Percentiles rank a stretch among this genome's conserved stretches.
Evolutionary conservation across 2,888 invertebrate genomes (phyloP).

Genomic region (Resseliella maxima): DNA sequence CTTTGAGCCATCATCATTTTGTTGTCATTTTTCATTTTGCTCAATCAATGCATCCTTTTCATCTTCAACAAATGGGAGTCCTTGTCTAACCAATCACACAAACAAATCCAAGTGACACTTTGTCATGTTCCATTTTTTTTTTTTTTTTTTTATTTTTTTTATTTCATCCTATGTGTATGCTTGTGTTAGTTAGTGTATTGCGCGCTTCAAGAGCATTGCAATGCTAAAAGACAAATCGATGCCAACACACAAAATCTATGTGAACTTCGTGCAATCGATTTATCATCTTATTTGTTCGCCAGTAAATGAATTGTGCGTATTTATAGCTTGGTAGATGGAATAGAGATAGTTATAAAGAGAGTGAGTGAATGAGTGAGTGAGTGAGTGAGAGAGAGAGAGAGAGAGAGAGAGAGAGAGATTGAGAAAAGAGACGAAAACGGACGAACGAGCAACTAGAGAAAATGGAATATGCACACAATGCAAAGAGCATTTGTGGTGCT

Average conservation of each 20-base stretch:
- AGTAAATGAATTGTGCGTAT: constrained; percentile 18
- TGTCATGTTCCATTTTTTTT: not conserved
- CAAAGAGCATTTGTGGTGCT: constrained; percentile 44
- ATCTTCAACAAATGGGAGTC: not conserved
- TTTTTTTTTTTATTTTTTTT: too few relatives aligned
- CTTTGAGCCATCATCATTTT: constrained; percentile 46
- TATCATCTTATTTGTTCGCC: constrained; percentile 37
- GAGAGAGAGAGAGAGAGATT: too few relatives aligned
- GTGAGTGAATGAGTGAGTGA: too few relatives aligned
- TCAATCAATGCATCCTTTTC: not conserved
- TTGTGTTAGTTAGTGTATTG: not conserved
- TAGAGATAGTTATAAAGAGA: not conserved
- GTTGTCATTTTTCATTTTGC: constrained; percentile 51
- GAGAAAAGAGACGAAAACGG: not conserved
- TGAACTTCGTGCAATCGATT: constrained; percentile 51
- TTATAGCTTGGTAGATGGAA: not conserved
- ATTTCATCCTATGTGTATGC: too few relatives aligned
- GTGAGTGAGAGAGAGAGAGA: too few relatives aligned
- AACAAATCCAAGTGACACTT: not conserved
- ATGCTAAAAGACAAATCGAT: constrained; percentile 40
- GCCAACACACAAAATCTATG: constrained; percentile 13
- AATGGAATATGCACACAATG: not conserved
- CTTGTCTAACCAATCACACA: constrained; percentile 18
- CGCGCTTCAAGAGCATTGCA: not conserved
- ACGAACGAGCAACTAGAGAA: not conserved